Conservation (phyloP, 2,888 invertebrate genomes). For the Drosophila mettleri region DNA sequence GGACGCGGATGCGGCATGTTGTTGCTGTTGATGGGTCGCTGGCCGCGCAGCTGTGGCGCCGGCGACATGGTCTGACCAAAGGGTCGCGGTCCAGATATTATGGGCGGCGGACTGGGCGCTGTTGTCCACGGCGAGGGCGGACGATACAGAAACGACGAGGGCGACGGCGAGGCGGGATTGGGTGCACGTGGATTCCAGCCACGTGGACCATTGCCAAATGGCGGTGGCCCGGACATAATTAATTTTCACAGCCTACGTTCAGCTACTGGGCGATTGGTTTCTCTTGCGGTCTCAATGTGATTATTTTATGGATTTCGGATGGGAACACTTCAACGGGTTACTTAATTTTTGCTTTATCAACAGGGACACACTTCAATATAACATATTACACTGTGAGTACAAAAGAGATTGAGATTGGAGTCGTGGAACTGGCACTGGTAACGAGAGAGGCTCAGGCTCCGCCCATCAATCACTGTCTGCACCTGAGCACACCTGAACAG, state of each 20-base stretch:
- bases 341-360: conserved; percentile 1
- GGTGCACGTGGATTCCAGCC: conserved; percentile 84
- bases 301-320: conserved; percentile 16
- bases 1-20: conserved; percentile 89
- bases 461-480: conserved; percentile 42
- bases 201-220: conserved; percentile 83
- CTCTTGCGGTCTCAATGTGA: background rate
- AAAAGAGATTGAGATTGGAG: background rate
- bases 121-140: conserved; percentile 90
- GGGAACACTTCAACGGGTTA: conserved; percentile 8
- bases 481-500: conserved; percentile 63
- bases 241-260: conserved; percentile 39
- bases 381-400: conserved; percentile 66
- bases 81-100: conserved; percentile 87
- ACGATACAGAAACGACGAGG: conserved; percentile 89
- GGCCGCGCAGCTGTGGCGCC: conserved; percentile 84
- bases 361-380: conserved; percentile 57
- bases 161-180: conserved; percentile 85
- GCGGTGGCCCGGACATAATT: conserved; percentile 83
- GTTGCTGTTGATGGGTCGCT: conserved; percentile 76
- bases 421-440: background rate
- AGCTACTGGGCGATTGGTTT: conserved; percentile 9
- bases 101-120: conserved; percentile 90
- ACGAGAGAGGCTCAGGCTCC: background rate
- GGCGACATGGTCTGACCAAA: conserved; percentile 86